Conservation (phyloP, 1,140 invertebrate genomes). For the Magallana ariakensis region DNA sequence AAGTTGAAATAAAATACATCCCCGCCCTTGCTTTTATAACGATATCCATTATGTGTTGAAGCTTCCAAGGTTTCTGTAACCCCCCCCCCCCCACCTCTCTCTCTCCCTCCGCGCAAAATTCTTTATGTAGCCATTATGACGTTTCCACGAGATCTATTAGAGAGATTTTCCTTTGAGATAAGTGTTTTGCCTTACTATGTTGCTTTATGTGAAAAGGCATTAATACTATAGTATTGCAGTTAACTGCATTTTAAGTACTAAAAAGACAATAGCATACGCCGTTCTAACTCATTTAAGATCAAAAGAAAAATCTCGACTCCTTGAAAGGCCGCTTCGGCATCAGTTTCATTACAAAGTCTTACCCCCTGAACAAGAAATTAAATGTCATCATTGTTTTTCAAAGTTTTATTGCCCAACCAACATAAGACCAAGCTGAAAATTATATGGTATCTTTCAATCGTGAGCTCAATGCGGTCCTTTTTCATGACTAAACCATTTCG, state of each 20-base stretch:
- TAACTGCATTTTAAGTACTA: conserved; percentile 28
- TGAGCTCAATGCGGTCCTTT: neutral
- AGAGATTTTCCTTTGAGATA: conserved; percentile 29
- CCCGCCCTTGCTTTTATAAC: conserved; percentile 5
- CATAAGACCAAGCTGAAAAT: conserved; percentile 22
- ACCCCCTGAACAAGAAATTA: conserved; percentile 22
- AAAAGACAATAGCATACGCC: conserved; percentile 11
- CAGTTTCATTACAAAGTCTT: conserved; percentile 21
- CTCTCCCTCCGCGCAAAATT: neutral
- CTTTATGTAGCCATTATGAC: neutral
- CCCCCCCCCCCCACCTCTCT: no score
- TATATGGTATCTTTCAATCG: conserved; percentile 23
- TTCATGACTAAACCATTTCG: conserved; percentile 32
- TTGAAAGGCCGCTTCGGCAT: neutral
- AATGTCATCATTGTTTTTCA: conserved; percentile 36
- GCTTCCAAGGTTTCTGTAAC: neutral
- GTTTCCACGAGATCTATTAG: conserved; percentile 29
- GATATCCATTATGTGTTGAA: conserved; percentile 7
- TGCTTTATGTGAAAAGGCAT: conserved; percentile 29
- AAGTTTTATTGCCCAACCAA: conserved; percentile 24
- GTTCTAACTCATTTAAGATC: conserved; percentile 38
- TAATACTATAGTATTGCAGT: conserved; percentile 37
- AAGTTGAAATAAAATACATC: conserved; percentile 18
- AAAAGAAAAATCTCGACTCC: neutral
- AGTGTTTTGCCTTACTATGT: conserved; percentile 21